phyloP scores from a whole-genome alignment of 2,113 vertebrate genomes.

The Chionomys nivalis region DNA sequence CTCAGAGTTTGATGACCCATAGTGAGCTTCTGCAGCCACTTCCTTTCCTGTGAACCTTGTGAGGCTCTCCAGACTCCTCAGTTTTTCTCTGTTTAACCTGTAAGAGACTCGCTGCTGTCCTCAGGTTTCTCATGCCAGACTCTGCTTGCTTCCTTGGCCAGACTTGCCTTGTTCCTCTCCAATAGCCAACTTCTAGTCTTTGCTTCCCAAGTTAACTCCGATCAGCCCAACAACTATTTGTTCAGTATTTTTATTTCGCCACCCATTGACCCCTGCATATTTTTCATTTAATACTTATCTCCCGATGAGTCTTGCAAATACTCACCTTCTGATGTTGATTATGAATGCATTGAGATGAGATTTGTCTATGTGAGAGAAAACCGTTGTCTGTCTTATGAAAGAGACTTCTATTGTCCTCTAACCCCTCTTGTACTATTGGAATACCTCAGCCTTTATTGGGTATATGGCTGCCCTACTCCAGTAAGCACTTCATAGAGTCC shows the following conservation, averaged over 20 bases:
- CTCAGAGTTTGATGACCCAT: not conserved
- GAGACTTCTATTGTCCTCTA: not conserved
- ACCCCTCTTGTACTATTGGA: not conserved
- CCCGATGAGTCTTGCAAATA: not conserved
- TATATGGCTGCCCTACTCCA: not conserved
- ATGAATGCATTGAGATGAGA: not conserved
- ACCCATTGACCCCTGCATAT: not conserved
- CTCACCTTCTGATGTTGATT: conserved; percentile 2
- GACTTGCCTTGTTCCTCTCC: not conserved
- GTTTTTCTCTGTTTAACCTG: not conserved
- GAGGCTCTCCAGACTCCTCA: not conserved
- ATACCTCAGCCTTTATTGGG: not conserved
- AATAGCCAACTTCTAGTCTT: not conserved
- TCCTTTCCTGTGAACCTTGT: not conserved
- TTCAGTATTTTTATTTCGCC: not conserved
- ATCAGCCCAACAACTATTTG: not conserved
- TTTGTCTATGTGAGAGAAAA: not conserved
- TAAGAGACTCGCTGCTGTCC: not conserved
- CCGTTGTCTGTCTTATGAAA: not conserved
- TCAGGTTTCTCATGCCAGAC: not conserved
- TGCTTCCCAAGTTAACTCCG: not conserved
- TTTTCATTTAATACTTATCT: not conserved
- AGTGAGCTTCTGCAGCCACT: not conserved
- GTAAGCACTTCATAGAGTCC: not conserved
- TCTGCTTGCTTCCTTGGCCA: not conserved